A percentile compares a stretch with the other conserved stretches of the same genome.
These are phyloP conservation scores for Morinoia aosen DNA, from an alignment of 2,888 invertebrate species.

Conservation along the genomic window DNA sequence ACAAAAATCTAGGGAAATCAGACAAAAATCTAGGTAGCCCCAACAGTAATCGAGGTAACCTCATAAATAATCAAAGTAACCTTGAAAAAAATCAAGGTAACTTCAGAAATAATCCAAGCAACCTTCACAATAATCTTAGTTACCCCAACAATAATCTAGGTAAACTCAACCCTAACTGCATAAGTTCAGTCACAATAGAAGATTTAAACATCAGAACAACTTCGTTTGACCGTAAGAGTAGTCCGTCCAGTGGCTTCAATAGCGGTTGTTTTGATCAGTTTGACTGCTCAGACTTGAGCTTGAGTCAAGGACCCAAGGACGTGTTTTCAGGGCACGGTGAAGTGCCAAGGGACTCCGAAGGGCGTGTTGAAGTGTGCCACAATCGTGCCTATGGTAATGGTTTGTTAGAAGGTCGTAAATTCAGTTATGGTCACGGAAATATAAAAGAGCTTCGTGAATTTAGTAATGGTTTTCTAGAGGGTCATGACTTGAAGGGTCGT, in stretches of 20 bases:
- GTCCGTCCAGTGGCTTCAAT: constrained; percentile 51
- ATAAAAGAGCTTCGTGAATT: not conserved
- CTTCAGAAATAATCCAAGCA: not conserved
- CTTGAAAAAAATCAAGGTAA: not conserved
- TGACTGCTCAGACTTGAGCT: not conserved
- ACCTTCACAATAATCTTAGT: not conserved
- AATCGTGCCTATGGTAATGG: not conserved
- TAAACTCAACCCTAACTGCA: not conserved
- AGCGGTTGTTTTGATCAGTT: constrained; percentile 37
- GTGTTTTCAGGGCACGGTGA: not conserved
- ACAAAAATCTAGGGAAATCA: not conserved
- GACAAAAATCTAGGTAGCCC: not conserved
- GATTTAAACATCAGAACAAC: not conserved
- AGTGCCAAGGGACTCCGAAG: not conserved
- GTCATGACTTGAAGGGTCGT: not conserved
- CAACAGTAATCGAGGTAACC: not conserved
- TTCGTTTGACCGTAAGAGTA: not conserved
- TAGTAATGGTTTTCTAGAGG: not conserved
- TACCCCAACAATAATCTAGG: not conserved
- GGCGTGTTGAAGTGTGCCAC: not conserved
- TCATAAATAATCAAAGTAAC: not conserved
- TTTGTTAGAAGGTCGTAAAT: not conserved
- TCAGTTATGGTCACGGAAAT: not conserved
- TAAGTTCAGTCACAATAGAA: not conserved
- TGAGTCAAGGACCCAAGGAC: not conserved